Base-by-base conservation (phyloP, 2,888 invertebrate species). In the Andrena trimmerana region DNA sequence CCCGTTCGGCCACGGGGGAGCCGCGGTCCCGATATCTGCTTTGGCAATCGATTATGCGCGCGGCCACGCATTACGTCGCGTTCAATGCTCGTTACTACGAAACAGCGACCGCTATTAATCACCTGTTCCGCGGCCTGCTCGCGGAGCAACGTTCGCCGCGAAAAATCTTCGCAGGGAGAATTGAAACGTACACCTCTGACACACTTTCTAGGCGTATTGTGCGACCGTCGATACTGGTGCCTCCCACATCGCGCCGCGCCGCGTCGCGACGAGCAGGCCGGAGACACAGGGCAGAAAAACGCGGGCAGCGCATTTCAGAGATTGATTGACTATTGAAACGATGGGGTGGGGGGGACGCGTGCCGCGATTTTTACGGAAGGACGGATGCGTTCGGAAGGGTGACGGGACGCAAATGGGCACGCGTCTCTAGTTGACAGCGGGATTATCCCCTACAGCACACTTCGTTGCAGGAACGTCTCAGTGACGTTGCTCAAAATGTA, bases 181-280 rank as follows among this genome's bases (percentile, higher is more conserved):
- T 86, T 86, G 86, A 86, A 86, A 86, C 86, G 84, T 86, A 86
- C 74, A 86, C 84, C 86, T 86, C 79, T 84, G 86, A 86, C 86
- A 86, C 82, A 86, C 86, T 86, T 86, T 86, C 86, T 78, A 83
- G 81, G 73, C 63, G 76, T 76, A 84, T 84, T 81, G 81, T 81
- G 63, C 59, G 73, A 52, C 68, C 59, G 27, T 42, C 68, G 75
- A 74, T 76, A 60, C 71, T 10, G 63, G 48, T 24, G 54, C 16
- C 70, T 65, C 8, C 33, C 24, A 52, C 52, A 52, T 54, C 36
- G 68, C 36, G 63, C 8, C 33, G 10, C 59, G 24, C 31, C 48
- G 36, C 59, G 24, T 31, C 48, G 36, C 20, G 52, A 42, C 20
- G 31, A 27, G 27, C n/a, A 13, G 20, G 8, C 36, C 0, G 31